Base-by-base conservation (phyloP, 2,797 vertebrate species). In the Rhabdophis nuchalis region DNA sequence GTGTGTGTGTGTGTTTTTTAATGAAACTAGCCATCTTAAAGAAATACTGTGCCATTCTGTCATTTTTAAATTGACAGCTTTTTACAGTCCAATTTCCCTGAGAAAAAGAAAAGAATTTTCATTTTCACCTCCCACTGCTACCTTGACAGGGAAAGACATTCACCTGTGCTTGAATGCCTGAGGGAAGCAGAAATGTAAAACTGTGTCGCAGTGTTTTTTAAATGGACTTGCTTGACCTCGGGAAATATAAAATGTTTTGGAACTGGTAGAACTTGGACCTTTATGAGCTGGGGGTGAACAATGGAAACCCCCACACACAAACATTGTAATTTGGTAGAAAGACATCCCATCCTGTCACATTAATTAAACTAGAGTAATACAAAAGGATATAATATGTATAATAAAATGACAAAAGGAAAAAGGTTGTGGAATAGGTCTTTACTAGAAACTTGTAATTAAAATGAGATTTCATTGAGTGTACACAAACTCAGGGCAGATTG, bases 41-140 rank as follows among this genome's bases (percentile, higher is more conserved):
- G 96, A 97, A 97, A 97, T 96, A 92, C 97, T 96, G 95, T 95
- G 97, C 96, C 97, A 97, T 93, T 93, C 95, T 97, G 96, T 97
- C 97, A 97, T 97, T 98, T 97, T 96, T 93, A 96, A 97, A 97
- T 96, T 97, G 97, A 98, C 97, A 97, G 97, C 96, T 97, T 96
- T 97, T 97, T 97, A 96, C 96, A 95, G 93, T 96, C 96, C 96
- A 95, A 96, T 95, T 96, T 97, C 96, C 95, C 96, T 95, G 96
- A 96, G 96, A 97, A 96, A 95, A 93, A 95, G 96, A 96, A 96
- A 96, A 93, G 93, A 95, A 96, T 93, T 97, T 97, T 97, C 97
- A 97, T 96, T 97, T 95, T 96, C 91, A 96, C 97, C 96, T 97
- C 97, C 97, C 92, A 95, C 93, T 95, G 97, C 96, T 96, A 95